Base-by-base conservation (phyloP, 1,140 invertebrate genomes). In the Drosophila ercepeae region DNA sequence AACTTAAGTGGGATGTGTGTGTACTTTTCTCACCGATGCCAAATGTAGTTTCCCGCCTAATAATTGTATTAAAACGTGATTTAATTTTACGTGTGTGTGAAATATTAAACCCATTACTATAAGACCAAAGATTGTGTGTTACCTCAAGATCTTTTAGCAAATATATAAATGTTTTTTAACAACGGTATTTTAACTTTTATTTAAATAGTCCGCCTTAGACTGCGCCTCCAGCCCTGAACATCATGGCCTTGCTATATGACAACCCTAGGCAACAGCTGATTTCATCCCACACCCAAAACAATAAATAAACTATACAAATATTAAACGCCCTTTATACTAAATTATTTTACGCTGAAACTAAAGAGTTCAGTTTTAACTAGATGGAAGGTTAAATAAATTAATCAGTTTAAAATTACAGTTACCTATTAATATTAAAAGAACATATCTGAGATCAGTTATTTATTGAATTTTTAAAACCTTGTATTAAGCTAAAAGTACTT, bases 61-160 rank as follows among this genome's bases (percentile, higher is more conserved):
- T 57, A 65, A 61, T 48, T 79, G 81, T 84, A 84, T 88, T 86
- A 70, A 74, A 76, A 41, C 59, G 82, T 86, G 82, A 86, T 84
- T 76, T 64, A 81, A 27, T 59, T 78, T 23, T 78, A 68, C 29
- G 25, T 42, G 49, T 73, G 63, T 63, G 39, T 60, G 46, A 32
- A 59, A 45, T n/a, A 25, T 52, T 41, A 41, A 65, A 55, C 34
- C 36, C 53, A 48, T 59, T 39, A 61, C 53, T 46, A 78, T 63
- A 75, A 83, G 74, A 50, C 81, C 81, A 84, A 84, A 86, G 81
- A 88, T 65, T 84, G 73, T n/a, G 57, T 51, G 39, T 49, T 76
- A 64, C 45, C 14, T 83, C 45, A 61, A 60, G 44, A 65, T 68
- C 44, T 21, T 42, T 29, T 55, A 75, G 55, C 14, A 34, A 82